Conservation (phyloP, 1,140 invertebrate species). For the Copidosoma floridanum region DNA sequence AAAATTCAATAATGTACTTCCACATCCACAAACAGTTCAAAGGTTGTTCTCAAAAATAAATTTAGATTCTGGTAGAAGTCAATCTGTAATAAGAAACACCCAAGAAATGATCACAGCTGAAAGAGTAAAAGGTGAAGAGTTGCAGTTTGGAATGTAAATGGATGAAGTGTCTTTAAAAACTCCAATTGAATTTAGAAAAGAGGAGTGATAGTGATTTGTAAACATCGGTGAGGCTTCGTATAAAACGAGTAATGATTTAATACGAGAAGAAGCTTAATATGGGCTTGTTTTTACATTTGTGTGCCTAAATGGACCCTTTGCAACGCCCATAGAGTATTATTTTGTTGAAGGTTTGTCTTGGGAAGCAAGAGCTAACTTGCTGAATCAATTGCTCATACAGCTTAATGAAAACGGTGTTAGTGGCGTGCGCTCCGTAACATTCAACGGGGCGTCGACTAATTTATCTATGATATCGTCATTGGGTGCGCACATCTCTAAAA, state of each 20-base stretch:
- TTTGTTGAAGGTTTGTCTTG: not conserved
- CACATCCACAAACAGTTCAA: no score
- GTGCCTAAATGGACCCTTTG: not conserved
- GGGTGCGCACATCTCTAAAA: slow-evolving; percentile 31
- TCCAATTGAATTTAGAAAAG: not conserved
- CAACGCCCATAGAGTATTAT: no score
- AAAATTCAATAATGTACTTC: no score
- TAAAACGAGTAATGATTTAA: not conserved
- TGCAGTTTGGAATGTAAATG: not conserved
- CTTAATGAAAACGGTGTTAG: slow-evolving; percentile 25
- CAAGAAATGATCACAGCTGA: no score
- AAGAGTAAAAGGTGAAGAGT: no score
- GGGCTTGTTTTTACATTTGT: slow-evolving; percentile 1
- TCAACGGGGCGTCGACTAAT: slow-evolving; percentile 21
- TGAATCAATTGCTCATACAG: not conserved
- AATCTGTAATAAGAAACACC: no score
- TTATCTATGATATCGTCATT: slow-evolving; percentile 4
- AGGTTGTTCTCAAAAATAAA: no score
- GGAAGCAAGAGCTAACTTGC: not conserved
- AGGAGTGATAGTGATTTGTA: not conserved
- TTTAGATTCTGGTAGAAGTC: no score
- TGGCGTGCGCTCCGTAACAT: slow-evolving; percentile 4
- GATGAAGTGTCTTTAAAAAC: not conserved
- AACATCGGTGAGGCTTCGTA: no score
- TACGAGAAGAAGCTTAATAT: not conserved